These are phyloP conservation scores for Zosterops japonicus DNA, from an alignment of 2,113 vertebrate species.

Conservation along the genomic window DNA sequence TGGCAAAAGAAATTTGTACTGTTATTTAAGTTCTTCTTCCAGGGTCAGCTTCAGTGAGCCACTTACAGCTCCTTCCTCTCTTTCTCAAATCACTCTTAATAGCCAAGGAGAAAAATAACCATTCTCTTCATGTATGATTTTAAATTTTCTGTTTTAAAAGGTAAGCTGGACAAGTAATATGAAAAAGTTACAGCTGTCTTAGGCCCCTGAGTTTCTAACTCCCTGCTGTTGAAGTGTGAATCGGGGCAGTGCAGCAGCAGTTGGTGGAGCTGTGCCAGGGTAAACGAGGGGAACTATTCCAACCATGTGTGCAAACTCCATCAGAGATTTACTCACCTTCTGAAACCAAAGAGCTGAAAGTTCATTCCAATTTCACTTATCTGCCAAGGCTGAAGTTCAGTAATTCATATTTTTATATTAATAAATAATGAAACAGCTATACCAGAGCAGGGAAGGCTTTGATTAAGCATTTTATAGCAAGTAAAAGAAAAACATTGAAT, in stretches of 20 bases:
- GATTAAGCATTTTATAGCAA: slow-evolving; percentile 42
- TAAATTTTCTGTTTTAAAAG: slow-evolving; percentile 1
- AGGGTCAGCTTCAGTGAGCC: not conserved
- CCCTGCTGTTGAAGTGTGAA: not conserved
- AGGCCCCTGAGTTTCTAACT: not conserved
- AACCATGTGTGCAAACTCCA: slow-evolving; percentile 38
- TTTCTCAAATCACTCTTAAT: not conserved
- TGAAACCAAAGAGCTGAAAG: slow-evolving; percentile 35
- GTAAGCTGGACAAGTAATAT: not conserved
- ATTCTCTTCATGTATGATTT: not conserved
- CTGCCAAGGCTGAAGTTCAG: slow-evolving; percentile 36
- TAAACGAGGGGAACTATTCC: slow-evolving; percentile 42
- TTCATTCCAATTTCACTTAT: slow-evolving; percentile 39
- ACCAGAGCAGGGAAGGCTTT: slow-evolving; percentile 19
- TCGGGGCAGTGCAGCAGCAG: not conserved
- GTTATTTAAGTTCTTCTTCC: not conserved
- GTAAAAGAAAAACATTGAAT: slow-evolving; percentile 27
- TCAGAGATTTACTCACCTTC: slow-evolving; percentile 46
- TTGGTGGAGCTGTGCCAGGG: slow-evolving; percentile 8
- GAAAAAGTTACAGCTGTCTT: not conserved
- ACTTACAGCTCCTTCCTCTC: not conserved
- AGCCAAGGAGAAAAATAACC: not conserved
- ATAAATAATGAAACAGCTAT: slow-evolving; percentile 42
- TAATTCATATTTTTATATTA: slow-evolving; percentile 29
- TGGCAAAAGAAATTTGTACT: not conserved